These are phyloP conservation scores for Ectropis grisescens DNA, from an alignment of 1,140 invertebrate genomes.

Conservation along the genomic window DNA sequence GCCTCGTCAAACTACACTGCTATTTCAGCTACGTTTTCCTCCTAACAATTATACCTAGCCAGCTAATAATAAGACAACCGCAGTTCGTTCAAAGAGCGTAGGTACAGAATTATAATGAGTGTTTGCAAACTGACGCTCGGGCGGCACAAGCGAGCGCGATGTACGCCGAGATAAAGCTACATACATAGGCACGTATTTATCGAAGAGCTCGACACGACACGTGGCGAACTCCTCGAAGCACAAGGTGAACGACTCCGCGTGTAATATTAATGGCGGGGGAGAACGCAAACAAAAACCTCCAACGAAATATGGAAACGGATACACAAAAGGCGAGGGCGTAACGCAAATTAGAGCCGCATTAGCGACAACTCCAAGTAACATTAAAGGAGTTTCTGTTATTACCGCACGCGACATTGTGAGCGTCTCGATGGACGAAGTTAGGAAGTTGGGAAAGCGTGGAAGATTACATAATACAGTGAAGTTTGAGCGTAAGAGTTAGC, in stretches of 20 bases:
- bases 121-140: constrained; percentile 5
- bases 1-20: constrained; percentile 37
- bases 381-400: constrained; percentile 22
- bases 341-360: constrained; percentile 25
- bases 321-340: constrained; percentile 10
- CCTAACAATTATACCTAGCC: constrained; percentile 39
- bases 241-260: constrained; percentile 35
- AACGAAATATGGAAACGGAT: constrained; percentile 19
- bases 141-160: constrained; percentile 4
- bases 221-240: not conserved
- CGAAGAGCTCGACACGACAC: constrained; percentile 15
- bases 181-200: constrained; percentile 4
- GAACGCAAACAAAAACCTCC: constrained; percentile 19
- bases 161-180: constrained; percentile 6
- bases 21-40: constrained; percentile 57
- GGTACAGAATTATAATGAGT: constrained; percentile 13
- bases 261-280: constrained; percentile 15
- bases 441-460: constrained; percentile 15
- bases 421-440: constrained; percentile 14
- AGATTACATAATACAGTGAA: constrained; percentile 21
- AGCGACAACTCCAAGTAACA: constrained; percentile 17
- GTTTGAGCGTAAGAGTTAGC: constrained; percentile 16
- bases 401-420: constrained; percentile 14
- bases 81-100: constrained; percentile 16
- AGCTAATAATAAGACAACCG: constrained; percentile 35